A percentile compares a stretch with the other conserved stretches of the same genome.
These are phyloP conservation scores for Microtus oregoni DNA, from an alignment of 2,113 vertebrate species.

Conservation along the genomic window DNA sequence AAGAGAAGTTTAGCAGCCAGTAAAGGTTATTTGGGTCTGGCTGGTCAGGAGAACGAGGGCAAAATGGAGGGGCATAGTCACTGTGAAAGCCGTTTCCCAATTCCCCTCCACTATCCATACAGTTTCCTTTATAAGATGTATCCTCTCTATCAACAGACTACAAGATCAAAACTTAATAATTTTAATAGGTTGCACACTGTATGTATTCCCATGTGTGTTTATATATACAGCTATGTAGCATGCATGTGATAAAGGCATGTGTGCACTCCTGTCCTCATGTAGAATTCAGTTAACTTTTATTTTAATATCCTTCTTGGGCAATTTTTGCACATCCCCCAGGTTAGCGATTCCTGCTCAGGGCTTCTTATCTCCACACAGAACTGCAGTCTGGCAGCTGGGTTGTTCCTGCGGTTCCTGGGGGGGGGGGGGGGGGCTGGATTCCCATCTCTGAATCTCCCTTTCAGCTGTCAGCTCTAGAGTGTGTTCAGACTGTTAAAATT, in stretches of 20 bases:
- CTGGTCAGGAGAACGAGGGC: conserved; percentile 41
- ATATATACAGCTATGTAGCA: rapidly evolving
- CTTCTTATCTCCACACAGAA: conserved; percentile 85
- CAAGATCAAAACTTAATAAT: background rate
- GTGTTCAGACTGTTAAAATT: conserved; percentile 77
- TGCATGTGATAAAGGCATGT: background rate
- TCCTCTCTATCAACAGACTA: background rate
- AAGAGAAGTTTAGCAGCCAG: conserved; percentile 81
- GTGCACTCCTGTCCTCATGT: background rate
- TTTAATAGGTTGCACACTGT: background rate
- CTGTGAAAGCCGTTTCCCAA: background rate
- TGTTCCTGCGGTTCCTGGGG: conserved; percentile 84
- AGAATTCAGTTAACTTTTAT: conserved; percentile 71
- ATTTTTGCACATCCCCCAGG: conserved; percentile 78
- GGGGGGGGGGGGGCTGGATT: conserved; percentile 80
- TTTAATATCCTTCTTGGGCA: conserved; percentile 72
- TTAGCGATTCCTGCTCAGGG: conserved; percentile 90
- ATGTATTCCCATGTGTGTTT: background rate
- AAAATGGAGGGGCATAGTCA: background rate
- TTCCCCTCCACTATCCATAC: background rate
- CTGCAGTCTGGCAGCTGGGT: conserved; percentile 84
- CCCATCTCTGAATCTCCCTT: conserved; percentile 86
- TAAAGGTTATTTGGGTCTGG: conserved; percentile 78
- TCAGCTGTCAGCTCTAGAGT: conserved; percentile 80
- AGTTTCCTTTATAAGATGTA: background rate